Evolutionary conservation across 2,888 invertebrate genomes (phyloP).

Genomic region (Polymixis lichenea): DNA sequence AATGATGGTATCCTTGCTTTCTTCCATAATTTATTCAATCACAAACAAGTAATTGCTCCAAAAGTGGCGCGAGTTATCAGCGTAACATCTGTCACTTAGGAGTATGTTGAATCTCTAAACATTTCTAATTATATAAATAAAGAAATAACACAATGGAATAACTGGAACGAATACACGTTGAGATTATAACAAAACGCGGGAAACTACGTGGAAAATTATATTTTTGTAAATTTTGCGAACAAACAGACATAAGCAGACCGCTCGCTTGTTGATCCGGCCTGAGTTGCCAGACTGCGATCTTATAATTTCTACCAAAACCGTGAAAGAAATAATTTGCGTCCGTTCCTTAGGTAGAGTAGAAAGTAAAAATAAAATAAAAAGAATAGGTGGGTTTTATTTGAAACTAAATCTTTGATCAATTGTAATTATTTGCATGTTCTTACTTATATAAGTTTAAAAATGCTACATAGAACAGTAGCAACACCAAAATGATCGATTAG

Average conservation of each 20-base stretch:
- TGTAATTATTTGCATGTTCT: not conserved
- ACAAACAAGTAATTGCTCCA: conserved; percentile 68
- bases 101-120: conserved; percentile 71
- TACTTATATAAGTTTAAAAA: not conserved
- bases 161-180: conserved; percentile 39
- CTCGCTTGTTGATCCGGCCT: conserved; percentile 86
- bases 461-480: conserved; percentile 17
- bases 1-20: conserved; percentile 70
- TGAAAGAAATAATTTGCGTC: not conserved
- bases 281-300: conserved; percentile 74
- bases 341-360: too few species aligned
- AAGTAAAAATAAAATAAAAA: not conserved
- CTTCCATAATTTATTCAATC: conserved; percentile 77
- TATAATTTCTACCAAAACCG: conserved; percentile 23
- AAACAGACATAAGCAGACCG: conserved; percentile 67
- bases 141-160: conserved; percentile 47
- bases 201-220: conserved; percentile 48
- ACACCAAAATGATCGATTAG: conserved; percentile 37
- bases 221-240: conserved; percentile 59
- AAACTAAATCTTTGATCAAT: not conserved
- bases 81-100: conserved; percentile 83
- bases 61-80: conserved; percentile 84
- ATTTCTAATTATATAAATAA: conserved; percentile 71
- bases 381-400: not conserved
- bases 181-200: conserved; percentile 48